These are phyloP conservation scores for Schrankia costaestrigalis DNA, from an alignment of 2,888 invertebrate species.

Conservation along the genomic window DNA sequence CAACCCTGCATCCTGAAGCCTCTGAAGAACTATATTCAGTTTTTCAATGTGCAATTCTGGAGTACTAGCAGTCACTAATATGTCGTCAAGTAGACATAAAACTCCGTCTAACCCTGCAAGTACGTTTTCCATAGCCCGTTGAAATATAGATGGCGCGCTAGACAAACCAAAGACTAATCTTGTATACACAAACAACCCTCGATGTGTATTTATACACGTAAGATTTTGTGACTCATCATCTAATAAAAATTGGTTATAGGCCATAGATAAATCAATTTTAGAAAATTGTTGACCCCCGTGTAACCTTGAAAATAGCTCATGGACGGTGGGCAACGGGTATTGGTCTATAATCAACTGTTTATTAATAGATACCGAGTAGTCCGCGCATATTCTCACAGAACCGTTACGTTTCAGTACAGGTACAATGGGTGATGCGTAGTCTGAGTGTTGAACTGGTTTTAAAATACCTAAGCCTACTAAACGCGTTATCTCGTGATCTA, in stretches of 20 bases:
- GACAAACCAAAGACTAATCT: neutral
- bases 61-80: neutral
- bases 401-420: constrained; percentile 1
- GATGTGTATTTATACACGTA: neutral
- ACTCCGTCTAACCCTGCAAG: neutral
- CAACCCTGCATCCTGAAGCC: too few species aligned
- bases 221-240: neutral
- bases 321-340: constrained; percentile 1
- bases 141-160: neutral
- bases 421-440: constrained; percentile 1
- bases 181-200: neutral
- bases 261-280: neutral
- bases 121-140: neutral
- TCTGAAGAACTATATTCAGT: too few species aligned
- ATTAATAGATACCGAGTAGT: neutral
- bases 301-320: neutral
- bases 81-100: neutral
- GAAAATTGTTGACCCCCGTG: neutral
- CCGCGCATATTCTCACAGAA: neutral
- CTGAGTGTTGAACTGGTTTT: constrained; percentile 5
- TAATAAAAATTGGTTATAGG: too few species aligned
- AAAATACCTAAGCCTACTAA: constrained; percentile 12
- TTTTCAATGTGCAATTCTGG: too few species aligned
- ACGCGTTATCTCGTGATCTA: neutral
- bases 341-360: too few species aligned